phyloP scores from a whole-genome alignment of 2,888 invertebrate genomes.

The Didymodactylos carnosus region DNA sequence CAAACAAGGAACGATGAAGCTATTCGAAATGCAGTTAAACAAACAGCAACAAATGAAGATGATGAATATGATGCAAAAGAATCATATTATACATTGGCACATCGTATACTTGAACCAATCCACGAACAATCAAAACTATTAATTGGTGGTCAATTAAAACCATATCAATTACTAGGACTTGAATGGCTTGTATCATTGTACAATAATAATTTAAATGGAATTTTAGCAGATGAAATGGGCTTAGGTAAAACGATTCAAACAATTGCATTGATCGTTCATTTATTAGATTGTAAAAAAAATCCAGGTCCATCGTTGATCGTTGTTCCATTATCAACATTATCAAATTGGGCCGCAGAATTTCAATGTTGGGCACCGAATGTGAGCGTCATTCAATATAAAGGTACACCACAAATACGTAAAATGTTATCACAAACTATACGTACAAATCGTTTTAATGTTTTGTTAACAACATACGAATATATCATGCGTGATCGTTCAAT shows the following conservation, averaged over 20 bases:
- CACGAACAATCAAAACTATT: conserved; percentile 50
- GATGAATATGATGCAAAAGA: not conserved
- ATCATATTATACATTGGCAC: not conserved
- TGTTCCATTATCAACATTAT: conserved; percentile 76
- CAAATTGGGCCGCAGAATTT: conserved; percentile 96
- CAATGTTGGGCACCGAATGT: conserved; percentile 94
- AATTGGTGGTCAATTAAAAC: conserved; percentile 80
- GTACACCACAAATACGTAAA: conserved; percentile 53
- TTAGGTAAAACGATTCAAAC: conserved; percentile 49
- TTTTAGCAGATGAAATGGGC: conserved; percentile 14
- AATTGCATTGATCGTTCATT: conserved; percentile 76
- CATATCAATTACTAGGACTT: conserved; percentile 77
- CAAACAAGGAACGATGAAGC: not conserved
- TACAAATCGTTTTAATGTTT: conserved; percentile 79
- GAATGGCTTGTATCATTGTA: conserved; percentile 89
- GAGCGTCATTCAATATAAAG: conserved; percentile 47
- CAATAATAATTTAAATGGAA: conserved; percentile 80
- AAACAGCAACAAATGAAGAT: not conserved
- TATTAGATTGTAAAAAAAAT: conserved; percentile 93
- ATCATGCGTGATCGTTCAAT: conserved; percentile 92
- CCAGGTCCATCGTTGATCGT: conserved; percentile 94
- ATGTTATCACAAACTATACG: conserved; percentile 27
- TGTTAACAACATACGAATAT: conserved; percentile 95
- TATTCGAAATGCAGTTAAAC: not conserved
- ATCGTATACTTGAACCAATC: not conserved